Evolutionary conservation across 2,113 vertebrate genomes (phyloP).

Genomic region (Sciurus niger): DNA sequence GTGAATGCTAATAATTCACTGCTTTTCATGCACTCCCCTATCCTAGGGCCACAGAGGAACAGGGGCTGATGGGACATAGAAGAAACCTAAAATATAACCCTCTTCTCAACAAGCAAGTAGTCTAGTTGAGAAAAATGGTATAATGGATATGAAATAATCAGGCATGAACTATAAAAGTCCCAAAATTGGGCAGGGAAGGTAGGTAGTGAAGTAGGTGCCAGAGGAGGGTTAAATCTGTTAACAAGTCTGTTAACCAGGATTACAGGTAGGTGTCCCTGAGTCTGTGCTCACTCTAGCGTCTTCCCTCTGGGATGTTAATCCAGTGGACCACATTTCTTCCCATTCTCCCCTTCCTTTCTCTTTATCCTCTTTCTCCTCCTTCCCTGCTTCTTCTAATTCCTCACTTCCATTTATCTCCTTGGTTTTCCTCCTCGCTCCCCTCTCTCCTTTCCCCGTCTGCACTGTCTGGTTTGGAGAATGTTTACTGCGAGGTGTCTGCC

Average conservation of each 20-base stretch:
- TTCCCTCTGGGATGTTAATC: accelerated
- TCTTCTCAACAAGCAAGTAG: not conserved
- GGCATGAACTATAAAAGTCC: not conserved
- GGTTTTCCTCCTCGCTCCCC: too few species aligned
- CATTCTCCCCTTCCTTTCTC: too few species aligned
- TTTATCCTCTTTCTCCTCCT: not conserved
- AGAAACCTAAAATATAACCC: not conserved
- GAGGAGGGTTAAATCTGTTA: accelerated
- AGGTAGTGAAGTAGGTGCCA: not conserved
- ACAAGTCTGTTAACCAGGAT: accelerated
- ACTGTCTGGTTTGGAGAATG: not conserved
- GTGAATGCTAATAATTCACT: not conserved
- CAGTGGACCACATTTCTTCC: accelerated
- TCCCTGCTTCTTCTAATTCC: not conserved
- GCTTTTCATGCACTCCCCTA: not conserved
- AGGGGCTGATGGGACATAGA: not conserved
- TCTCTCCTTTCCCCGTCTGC: not conserved
- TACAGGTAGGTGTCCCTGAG: not conserved
- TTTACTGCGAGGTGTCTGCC: not conserved
- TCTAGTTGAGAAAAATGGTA: not conserved
- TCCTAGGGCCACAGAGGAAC: not conserved
- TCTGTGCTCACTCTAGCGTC: accelerated
- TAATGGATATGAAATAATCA: not conserved
- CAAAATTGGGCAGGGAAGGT: not conserved
- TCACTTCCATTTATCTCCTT: not conserved